phyloP scores from a whole-genome alignment of 2,888 invertebrate genomes.

The Laothoe populi region DNA sequence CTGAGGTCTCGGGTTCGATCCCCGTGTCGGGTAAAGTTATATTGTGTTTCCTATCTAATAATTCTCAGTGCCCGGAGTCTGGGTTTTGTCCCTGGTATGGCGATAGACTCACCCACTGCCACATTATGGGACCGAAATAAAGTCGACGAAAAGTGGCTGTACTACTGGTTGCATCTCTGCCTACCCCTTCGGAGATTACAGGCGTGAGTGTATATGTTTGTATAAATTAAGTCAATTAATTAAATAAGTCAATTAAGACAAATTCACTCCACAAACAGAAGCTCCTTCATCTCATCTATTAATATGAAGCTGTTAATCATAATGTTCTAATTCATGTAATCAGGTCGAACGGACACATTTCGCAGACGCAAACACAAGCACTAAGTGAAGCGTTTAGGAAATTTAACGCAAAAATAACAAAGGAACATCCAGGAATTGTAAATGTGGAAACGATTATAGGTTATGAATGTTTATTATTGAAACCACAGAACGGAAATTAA shows the following conservation, averaged over 20 bases:
- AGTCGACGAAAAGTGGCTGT: no score
- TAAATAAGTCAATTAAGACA: background rate
- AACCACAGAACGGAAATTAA: background rate
- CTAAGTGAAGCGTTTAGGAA: background rate
- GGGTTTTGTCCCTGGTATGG: no score
- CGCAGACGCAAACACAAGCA: background rate
- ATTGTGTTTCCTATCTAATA: no score
- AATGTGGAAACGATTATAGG: background rate
- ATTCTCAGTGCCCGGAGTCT: no score
- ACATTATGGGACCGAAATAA: no score
- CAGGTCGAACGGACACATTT: constrained; percentile 10
- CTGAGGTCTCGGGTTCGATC: no score
- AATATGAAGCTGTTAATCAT: constrained; percentile 27
- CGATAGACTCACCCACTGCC: no score
- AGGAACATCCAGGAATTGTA: background rate
- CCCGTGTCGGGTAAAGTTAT: no score
- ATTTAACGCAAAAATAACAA: constrained; percentile 5
- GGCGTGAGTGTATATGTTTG: no score
- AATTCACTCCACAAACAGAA: constrained; percentile 1
- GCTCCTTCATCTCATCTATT: constrained; percentile 35
- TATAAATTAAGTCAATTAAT: no score
- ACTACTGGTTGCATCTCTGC: no score
- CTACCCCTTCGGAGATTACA: no score
- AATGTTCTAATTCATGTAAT: constrained; percentile 19
- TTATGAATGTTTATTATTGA: background rate